phyloP scores from a whole-genome alignment of 2,113 vertebrate genomes.

The Charadrius vociferus region DNA sequence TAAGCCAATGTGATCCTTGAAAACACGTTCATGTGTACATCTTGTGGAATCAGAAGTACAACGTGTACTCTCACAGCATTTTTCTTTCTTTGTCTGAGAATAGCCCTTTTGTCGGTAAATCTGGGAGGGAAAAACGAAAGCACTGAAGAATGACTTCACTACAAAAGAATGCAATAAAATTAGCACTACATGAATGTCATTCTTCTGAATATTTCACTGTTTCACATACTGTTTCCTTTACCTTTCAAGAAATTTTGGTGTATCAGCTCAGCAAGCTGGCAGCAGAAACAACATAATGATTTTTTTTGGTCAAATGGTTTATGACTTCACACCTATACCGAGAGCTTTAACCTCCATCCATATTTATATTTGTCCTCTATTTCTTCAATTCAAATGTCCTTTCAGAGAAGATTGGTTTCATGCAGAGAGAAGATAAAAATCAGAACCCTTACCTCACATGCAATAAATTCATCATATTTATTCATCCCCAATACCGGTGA shows the following conservation, averaged over 20 bases:
- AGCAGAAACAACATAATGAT: constrained; percentile 73
- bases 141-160: constrained; percentile 10
- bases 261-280: constrained; percentile 58
- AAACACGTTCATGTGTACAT: not conserved
- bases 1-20: constrained; percentile 14
- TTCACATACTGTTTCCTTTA: constrained; percentile 58
- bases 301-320: constrained; percentile 72
- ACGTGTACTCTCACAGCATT: not conserved
- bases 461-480: constrained; percentile 73
- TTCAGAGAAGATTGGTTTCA: constrained; percentile 82
- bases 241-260: constrained; percentile 26
- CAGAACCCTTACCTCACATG: constrained; percentile 67
- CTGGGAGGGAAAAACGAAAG: constrained; percentile 31
- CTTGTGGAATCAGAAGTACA: constrained; percentile 20
- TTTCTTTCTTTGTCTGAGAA: constrained; percentile 48
- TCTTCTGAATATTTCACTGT: constrained; percentile 39
- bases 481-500: not conserved
- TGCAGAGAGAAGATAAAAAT: constrained; percentile 76
- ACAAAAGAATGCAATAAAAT: constrained; percentile 37
- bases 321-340: constrained; percentile 70
- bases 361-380: constrained; percentile 81
- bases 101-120: not conserved
- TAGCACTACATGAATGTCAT: constrained; percentile 51
- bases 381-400: constrained; percentile 79
- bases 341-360: constrained; percentile 76